These are phyloP conservation scores for Pseudobourletiella spinata DNA, from an alignment of 1,140 invertebrate genomes.

Conservation along the genomic window DNA sequence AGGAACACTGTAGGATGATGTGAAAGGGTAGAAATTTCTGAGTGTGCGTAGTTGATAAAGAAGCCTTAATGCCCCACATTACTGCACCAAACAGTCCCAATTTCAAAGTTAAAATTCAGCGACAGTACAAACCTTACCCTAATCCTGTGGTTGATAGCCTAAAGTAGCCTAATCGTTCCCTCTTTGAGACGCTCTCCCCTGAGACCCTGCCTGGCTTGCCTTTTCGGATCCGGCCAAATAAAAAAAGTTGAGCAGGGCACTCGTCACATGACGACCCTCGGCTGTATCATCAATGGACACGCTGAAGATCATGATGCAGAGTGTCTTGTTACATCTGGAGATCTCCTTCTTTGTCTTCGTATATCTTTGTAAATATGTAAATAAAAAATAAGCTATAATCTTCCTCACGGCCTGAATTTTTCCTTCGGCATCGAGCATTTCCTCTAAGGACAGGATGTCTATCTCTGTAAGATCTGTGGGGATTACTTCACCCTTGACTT, in stretches of 20 bases:
- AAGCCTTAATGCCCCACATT: too few species aligned
- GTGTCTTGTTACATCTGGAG: constrained; percentile 68
- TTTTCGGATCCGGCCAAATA: constrained; percentile 80
- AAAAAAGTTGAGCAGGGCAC: constrained; percentile 70
- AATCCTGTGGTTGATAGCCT: too few species aligned
- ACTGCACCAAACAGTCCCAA: too few species aligned
- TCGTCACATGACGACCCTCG: constrained; percentile 50
- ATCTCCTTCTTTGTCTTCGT: constrained; percentile 72
- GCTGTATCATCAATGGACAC: constrained; percentile 4
- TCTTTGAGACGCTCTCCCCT: constrained; percentile 63
- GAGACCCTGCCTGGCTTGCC: constrained; percentile 56
- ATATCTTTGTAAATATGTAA: too few species aligned
- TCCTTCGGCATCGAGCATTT: constrained; percentile 48
- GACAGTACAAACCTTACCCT: too few species aligned
- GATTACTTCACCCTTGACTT: constrained; percentile 13
- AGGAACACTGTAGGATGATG: too few species aligned
- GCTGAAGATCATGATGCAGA: constrained; percentile 46
- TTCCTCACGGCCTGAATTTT: constrained; percentile 58
- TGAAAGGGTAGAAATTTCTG: too few species aligned
- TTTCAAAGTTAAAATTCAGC: too few species aligned
- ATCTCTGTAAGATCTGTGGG: constrained; percentile 23
- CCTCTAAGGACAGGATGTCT: constrained; percentile 10
- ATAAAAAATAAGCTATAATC: too few species aligned
- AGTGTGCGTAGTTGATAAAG: too few species aligned
- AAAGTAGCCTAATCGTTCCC: too few species aligned